Evolutionary conservation across 2,888 invertebrate genomes (phyloP), one percentile per base, ranked within the genome.

Genomic region (Drosophila yooni): DNA sequence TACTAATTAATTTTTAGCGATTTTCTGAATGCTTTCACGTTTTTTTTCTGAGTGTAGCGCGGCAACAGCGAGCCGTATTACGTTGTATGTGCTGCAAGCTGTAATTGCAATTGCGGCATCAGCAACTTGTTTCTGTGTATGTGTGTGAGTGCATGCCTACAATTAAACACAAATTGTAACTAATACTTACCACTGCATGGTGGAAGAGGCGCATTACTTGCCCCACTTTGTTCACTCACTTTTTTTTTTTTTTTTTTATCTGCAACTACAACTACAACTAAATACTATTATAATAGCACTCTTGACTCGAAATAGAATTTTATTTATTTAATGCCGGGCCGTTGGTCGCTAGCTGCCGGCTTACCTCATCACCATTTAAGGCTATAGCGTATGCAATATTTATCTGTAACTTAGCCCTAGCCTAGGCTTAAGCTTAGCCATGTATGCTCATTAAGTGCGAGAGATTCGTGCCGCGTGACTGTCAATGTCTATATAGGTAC

Each of bases 301-400:
- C 38, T 27, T 38, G 38, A 46, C 54, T 54, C 27, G 27, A 31
- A 51, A 70, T 59, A 74, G 65, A 71, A 67, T 73, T 74, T 79
- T 73, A 81, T 84, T 75, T 88, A 82, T 85, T 76, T 76, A 84
- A 70, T 72, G 83, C 85, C 88, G 76, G 73, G 71, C 85, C 73
- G 82, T 78, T 56, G 70, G 70, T 69, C 66, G 66, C 43, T 60
- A 60, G 63, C 63, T 76, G 78, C 54, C 83, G 88, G 84, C 90
- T 89, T 91, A 91, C 89, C 91, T 90, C 91, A 90, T 90, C 86
- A 89, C 91, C 91, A 90, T 83, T 86, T 90, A 91, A 91, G 89
- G 89, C 91, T 89, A 89, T 90, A 87, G 90, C 82, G 73, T 86
- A 91, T 91, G 88, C 88, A 89, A 89, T 89, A 89, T 89, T 65